Percentiles rank a stretch among this genome's conserved stretches.
phyloP scores from a whole-genome alignment of 23 tunicate species.

The Halocynthia roretzi region DNA sequence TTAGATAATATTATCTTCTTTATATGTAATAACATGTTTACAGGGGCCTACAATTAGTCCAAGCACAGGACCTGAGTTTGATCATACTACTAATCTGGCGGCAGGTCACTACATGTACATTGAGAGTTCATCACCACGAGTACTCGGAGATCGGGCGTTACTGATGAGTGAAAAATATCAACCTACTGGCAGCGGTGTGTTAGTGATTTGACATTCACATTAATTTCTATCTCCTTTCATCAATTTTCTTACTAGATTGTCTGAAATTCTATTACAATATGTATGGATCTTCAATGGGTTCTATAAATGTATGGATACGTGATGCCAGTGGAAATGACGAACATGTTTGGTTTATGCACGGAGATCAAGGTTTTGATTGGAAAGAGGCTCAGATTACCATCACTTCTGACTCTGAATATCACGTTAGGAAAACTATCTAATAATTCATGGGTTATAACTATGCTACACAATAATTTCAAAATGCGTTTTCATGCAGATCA shows the following conservation, averaged over 20 bases:
- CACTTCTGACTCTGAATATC: conserved; percentile 13
- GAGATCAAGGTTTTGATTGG: conserved; percentile 51
- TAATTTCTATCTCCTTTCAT: background rate
- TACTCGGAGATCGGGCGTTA: conserved; percentile 22
- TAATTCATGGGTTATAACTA: background rate
- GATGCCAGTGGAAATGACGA: background rate
- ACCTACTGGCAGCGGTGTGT: conserved; percentile 23
- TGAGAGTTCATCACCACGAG: conserved; percentile 14
- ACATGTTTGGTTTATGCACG: conserved; percentile 30
- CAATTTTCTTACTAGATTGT: conserved; percentile 29
- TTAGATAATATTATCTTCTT: no score
- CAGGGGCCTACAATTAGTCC: conserved; percentile 47
- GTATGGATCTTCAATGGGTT: conserved; percentile 56
- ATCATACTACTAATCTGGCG: conserved; percentile 33
- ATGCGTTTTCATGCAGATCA: conserved; percentile 12
- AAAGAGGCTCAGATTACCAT: conserved; percentile 50
- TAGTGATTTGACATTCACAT: background rate
- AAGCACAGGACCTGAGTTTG: conserved; percentile 49
- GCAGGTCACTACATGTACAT: conserved; percentile 25
- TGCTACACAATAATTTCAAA: background rate
- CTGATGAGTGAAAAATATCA: conserved; percentile 31
- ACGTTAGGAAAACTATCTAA: conserved; percentile 19
- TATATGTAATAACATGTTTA: background rate
- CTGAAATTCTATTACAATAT: conserved; percentile 50
- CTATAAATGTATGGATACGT: conserved; percentile 17